Evolutionary conservation across 2,797 vertebrate species (phyloP), one percentile per base, ranked within the genome.

Genomic region (Brotula barbata): DNA sequence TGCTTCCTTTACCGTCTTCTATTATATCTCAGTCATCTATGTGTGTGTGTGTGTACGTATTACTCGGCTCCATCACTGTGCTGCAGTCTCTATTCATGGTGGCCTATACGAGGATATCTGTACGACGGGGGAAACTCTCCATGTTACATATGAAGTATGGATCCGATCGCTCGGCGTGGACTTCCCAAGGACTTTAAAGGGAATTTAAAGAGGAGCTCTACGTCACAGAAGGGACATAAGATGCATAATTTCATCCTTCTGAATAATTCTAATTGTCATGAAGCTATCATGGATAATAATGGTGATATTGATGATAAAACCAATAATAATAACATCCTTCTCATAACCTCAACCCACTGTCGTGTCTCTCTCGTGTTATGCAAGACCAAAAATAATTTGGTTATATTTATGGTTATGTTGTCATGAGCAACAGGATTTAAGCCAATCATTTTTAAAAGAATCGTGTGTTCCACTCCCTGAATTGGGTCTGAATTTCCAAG

Each of bases 251-350:
- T 82, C 42, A 49, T 81, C 56, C 70, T 79, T 88, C 74, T 70
- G 73, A 84, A 81, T 54, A 48, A 82, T 41, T 84, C 76, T 84
- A 82, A 80, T 73, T 63, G 58, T 84, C 54, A 71, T 68, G 54
- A 82, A 71, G 50, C 17, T 79, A 75, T 59, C 66, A 81, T 85
- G 54, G 76, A 68, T 66, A 68, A 77, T 67, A 55, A 75, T 82
- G 54, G 42, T 85, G 56, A 42, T 85, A 47, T 71, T 75, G 43
- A 75, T 80, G 51, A 88, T 79, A 53, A 86, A 68, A 77, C 69
- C 25, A 28, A 28, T 36, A 84, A 78, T 82, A 80, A 86, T 64
- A 82, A 75, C 58, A 79, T 73, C 15, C 83, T 81, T 68, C 82
- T 81, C 59, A 78, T 77, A 86, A 88, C 63, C 56, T 63, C 40